Evolutionary conservation across 2,113 vertebrate species (phyloP).

Genomic region (Ariopsis seemanni): DNA sequence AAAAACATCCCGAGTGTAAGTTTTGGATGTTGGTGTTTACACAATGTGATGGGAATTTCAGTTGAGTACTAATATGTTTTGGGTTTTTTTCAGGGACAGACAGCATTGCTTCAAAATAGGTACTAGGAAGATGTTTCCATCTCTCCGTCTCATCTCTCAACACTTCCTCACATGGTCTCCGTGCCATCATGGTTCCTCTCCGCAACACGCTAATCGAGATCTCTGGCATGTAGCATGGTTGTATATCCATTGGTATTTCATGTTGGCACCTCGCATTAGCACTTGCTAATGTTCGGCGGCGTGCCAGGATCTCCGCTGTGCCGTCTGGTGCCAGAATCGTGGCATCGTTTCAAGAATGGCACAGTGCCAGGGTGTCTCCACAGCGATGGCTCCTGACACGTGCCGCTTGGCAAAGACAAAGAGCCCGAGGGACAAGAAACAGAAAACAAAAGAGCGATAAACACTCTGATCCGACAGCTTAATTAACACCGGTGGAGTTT

Average conservation of each 20-base stretch:
- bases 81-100: not conserved
- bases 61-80: not conserved
- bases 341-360: constrained; percentile 52
- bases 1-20: constrained; percentile 19
- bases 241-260: constrained; percentile 20
- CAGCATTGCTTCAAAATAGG: not conserved
- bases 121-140: not conserved
- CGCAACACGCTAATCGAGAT: not conserved
- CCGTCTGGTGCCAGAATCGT: constrained; percentile 49
- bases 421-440: constrained; percentile 53
- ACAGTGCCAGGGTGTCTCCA: constrained; percentile 50
- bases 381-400: constrained; percentile 43
- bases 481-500: constrained; percentile 56
- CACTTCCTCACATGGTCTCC: not conserved
- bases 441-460: constrained; percentile 56
- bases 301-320: constrained; percentile 46
- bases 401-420: constrained; percentile 57
- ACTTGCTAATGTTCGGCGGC: constrained; percentile 45
- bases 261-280: constrained; percentile 42
- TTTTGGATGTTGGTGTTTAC: not conserved
- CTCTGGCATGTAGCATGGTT: not conserved
- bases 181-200: constrained; percentile 2
- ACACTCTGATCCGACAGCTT: constrained; percentile 55
- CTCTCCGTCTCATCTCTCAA: constrained; percentile 13
- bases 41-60: not conserved